phyloP scores from a whole-genome alignment of 1,140 invertebrate species.

The Andricus grossulariae region DNA sequence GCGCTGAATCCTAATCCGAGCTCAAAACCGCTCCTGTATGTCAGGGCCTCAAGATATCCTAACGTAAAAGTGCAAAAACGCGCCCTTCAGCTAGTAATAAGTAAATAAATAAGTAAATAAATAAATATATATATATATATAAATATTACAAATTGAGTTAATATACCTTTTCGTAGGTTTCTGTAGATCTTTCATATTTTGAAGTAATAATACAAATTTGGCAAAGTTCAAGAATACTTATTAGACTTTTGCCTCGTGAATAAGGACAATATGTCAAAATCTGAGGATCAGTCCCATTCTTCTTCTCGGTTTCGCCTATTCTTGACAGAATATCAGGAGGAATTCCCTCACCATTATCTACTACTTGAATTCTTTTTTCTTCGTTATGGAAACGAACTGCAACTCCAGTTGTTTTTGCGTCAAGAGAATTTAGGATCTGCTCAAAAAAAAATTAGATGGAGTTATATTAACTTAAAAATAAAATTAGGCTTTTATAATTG shows the following conservation, averaged over 20 bases:
- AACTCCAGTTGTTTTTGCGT: conserved; percentile 53
- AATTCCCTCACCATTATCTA: conserved; percentile 68
- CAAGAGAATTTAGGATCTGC: conserved; percentile 59
- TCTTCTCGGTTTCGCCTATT: conserved; percentile 45
- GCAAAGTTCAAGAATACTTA: conserved; percentile 43
- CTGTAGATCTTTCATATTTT: conserved; percentile 38
- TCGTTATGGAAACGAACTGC: conserved; percentile 57
- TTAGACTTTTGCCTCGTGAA: conserved; percentile 41
- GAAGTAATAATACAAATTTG: conserved; percentile 57
- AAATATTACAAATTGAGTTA: not conserved
- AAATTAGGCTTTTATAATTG: too few relatives aligned
- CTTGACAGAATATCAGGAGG: conserved; percentile 37
- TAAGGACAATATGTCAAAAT: conserved; percentile 18
- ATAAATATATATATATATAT: too few relatives aligned
- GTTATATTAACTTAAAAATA: too few relatives aligned
- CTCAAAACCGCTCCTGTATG: too few relatives aligned
- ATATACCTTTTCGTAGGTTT: conserved; percentile 60
- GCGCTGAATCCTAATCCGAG: too few relatives aligned
- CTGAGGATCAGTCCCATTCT: not conserved
- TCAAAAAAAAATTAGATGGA: conserved; percentile 9
- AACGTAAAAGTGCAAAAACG: too few relatives aligned
- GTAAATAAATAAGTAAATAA: too few relatives aligned
- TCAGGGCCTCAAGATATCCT: too few relatives aligned
- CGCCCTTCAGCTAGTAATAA: too few relatives aligned
- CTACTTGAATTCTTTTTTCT: conserved; percentile 59